A percentile compares a stretch with the other conserved stretches of the same genome.
Evolutionary conservation across 2,797 vertebrate genomes (phyloP).

Genomic region (Heteromormyrus szaboi): DNA sequence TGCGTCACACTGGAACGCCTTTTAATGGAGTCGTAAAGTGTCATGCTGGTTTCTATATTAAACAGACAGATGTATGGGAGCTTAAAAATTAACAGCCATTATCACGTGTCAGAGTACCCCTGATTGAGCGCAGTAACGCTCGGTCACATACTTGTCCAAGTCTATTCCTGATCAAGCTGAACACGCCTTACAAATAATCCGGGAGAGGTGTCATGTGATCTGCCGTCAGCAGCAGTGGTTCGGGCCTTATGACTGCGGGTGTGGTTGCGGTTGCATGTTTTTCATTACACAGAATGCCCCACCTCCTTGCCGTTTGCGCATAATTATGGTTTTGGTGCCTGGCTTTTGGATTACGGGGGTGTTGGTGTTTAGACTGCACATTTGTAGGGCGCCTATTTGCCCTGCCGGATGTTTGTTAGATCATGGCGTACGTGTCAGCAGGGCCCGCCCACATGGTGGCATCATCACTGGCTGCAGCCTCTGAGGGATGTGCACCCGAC

Average conservation of each 20-base stretch:
- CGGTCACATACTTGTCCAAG: background rate
- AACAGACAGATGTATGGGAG: background rate
- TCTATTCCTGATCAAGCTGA: background rate
- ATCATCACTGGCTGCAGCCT: background rate
- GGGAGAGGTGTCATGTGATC: background rate
- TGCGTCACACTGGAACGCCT: background rate
- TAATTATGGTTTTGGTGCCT: slow-evolving; percentile 8
- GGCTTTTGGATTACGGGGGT: slow-evolving; percentile 1
- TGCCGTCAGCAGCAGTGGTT: background rate
- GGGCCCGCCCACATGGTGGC: background rate
- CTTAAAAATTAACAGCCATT: slow-evolving; percentile 5
- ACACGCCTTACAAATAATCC: background rate
- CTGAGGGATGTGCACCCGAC: background rate
- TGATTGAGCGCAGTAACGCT: background rate
- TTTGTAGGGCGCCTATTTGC: slow-evolving; percentile 14
- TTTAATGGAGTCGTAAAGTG: slow-evolving; percentile 8
- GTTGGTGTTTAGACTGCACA: slow-evolving; percentile 18
- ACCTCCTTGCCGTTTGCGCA: background rate
- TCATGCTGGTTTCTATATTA: background rate
- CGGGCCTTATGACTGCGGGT: no score
- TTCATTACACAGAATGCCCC: background rate
- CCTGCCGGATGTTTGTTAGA: slow-evolving; percentile 15
- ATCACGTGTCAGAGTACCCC: background rate
- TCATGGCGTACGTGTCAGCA: background rate
- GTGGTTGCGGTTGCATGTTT: background rate